phyloP scores from a whole-genome alignment of 2,797 vertebrate species.

The Lithobates sylvaticus region DNA sequence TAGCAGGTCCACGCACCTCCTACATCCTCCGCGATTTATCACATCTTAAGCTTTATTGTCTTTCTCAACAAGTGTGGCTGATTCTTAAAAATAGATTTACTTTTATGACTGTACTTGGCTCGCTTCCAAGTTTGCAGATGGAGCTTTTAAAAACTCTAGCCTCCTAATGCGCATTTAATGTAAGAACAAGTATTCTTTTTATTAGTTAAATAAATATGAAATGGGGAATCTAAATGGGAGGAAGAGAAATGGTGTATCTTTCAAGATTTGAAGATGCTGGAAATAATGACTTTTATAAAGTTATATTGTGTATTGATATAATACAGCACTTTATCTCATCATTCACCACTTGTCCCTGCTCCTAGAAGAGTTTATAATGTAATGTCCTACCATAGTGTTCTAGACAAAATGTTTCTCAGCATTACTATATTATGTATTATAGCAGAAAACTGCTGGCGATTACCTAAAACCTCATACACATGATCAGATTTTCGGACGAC shows the following conservation, averaged over 20 bases:
- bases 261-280: neutral
- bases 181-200: conserved; percentile 59
- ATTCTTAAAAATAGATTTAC: conserved; percentile 72
- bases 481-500: no score
- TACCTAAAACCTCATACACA: no score
- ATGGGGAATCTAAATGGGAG: neutral
- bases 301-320: neutral
- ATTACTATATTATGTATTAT: no score
- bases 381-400: no score
- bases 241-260: neutral
- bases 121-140: conserved; percentile 71
- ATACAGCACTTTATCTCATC: no score
- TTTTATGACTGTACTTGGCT: conserved; percentile 72
- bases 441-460: no score
- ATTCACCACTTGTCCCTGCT: no score
- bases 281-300: neutral
- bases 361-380: no score
- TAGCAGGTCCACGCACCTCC: conserved; percentile 28
- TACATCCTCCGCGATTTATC: conserved; percentile 33
- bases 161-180: conserved; percentile 73
- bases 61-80: conserved; percentile 73
- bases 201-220: conserved; percentile 35
- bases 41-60: conserved; percentile 68
- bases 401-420: no score
- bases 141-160: conserved; percentile 69